phyloP scores from a whole-genome alignment of 2,113 vertebrate species.

The Pyrgilauda ruficollis region DNA sequence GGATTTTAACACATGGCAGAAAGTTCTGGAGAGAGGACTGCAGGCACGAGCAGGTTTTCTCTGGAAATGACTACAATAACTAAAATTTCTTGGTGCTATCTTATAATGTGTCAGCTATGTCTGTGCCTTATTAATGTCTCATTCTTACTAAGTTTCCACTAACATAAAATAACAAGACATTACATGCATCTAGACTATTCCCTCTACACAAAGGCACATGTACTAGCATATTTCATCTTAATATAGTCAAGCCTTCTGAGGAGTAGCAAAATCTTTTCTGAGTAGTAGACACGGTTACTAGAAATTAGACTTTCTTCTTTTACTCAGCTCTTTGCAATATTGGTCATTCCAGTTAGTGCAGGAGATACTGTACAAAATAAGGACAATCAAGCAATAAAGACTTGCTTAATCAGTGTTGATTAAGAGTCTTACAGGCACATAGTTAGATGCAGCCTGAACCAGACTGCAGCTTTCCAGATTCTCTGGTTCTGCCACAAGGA shows the following conservation, averaged over 20 bases:
- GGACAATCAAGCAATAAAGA: neutral
- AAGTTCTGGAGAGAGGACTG: neutral
- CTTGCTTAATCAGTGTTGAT: neutral
- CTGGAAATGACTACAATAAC: neutral
- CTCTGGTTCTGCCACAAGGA: neutral
- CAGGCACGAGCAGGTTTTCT: neutral
- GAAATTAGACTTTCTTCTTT: neutral
- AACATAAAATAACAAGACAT: neutral
- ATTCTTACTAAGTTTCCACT: neutral
- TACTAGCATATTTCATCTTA: neutral
- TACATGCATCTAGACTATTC: neutral
- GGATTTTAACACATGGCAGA: neutral
- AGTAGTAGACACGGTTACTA: neutral
- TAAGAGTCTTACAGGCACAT: neutral
- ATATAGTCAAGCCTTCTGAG: neutral
- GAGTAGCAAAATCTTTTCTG: neutral
- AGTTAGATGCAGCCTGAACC: neutral
- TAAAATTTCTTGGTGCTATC: neutral
- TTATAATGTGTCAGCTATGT: neutral
- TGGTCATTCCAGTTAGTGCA: neutral
- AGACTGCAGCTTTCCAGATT: neutral
- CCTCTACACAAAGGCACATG: neutral
- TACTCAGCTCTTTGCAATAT: neutral
- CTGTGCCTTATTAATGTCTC: neutral
- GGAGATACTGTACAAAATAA: neutral